Evolutionary conservation across 1,140 invertebrate species (phyloP).

Genomic region (Leptoteleia sp.): DNA sequence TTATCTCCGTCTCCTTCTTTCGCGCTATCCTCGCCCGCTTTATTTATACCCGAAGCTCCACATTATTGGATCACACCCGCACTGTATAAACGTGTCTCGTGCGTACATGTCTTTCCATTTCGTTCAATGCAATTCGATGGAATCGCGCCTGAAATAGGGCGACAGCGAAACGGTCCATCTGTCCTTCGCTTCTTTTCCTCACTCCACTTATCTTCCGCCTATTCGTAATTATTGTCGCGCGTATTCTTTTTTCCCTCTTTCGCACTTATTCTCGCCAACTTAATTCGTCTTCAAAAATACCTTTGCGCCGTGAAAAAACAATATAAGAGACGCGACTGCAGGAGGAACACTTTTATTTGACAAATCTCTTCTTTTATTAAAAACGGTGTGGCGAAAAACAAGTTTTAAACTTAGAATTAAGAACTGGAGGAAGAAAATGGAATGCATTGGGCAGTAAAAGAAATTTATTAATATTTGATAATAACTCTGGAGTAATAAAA

Average conservation of each 20-base stretch:
- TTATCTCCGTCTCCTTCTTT: conserved; percentile 6
- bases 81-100: conserved; percentile 59
- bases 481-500: too few species aligned
- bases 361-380: too few species aligned
- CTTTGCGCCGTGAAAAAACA: conserved; percentile 4
- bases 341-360: too few species aligned
- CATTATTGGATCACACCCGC: conserved; percentile 71
- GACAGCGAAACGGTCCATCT: conserved; percentile 61
- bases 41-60: conserved; percentile 69
- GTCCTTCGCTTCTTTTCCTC: conserved; percentile 52
- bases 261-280: conserved; percentile 32
- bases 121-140: conserved; percentile 61
- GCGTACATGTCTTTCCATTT: conserved; percentile 60
- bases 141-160: conserved; percentile 65
- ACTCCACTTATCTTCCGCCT: conserved; percentile 56
- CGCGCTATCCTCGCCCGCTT: conserved; percentile 45
- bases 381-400: too few species aligned
- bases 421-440: too few species aligned
- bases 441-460: too few species aligned
- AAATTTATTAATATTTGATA: too few species aligned
- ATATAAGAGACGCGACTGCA: background rate
- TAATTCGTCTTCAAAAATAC: conserved; percentile 23
- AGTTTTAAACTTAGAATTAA: too few species aligned
- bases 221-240: conserved; percentile 12
- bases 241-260: conserved; percentile 19